Conservation (phyloP, 2,797 vertebrate species). For the Characodon lateralis region DNA sequence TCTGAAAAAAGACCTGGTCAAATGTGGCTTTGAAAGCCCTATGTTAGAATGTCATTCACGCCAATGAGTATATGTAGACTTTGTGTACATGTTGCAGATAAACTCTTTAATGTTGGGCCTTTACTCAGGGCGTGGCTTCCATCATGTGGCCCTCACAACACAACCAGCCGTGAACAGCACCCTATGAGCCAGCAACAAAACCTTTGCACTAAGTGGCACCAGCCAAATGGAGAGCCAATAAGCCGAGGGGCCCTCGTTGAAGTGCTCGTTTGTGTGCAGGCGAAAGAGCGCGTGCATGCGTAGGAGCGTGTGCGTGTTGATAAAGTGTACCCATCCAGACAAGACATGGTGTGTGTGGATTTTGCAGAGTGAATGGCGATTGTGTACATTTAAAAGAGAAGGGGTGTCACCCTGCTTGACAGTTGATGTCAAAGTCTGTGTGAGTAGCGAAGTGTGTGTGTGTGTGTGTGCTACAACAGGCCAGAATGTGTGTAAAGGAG, state of each 20-base stretch:
- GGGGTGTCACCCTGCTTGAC: constrained; percentile 62
- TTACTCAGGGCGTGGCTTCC: constrained; percentile 42
- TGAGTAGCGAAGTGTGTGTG: constrained; percentile 42
- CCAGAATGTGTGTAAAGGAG: constrained; percentile 43
- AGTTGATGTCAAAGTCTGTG: constrained; percentile 58
- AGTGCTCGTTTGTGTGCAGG: constrained; percentile 55
- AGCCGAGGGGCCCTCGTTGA: constrained; percentile 57
- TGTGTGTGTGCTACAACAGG: constrained; percentile 47
- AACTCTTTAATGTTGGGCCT: constrained; percentile 37
- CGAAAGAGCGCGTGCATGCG: constrained; percentile 42
- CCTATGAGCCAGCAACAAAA: constrained; percentile 57
- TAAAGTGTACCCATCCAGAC: constrained; percentile 73
- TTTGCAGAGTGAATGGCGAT: constrained; percentile 76
- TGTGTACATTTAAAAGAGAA: constrained; percentile 73
- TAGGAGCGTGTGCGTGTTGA: constrained; percentile 58
- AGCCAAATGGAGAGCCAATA: constrained; percentile 71
- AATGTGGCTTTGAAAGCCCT: too few species aligned
- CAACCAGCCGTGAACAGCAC: constrained; percentile 55
- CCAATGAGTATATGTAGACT: background rate
- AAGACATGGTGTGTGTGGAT: constrained; percentile 73
- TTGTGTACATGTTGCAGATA: background rate
- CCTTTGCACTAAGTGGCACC: constrained; percentile 72
- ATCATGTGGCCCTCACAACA: constrained; percentile 48
- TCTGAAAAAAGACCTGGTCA: background rate
- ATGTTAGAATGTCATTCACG: background rate